phyloP scores from a whole-genome alignment of 2,113 vertebrate genomes.

The rabbit (Oryctolagus cuniculus) region mOryCun1.1 NC_091437.1:13222501-13223000 shows the following conservation, averaged over 20 bases:
- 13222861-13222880: constrained; percentile 19
- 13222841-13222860: background rate
- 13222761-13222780: background rate
- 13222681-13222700: constrained; percentile 4
- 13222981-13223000: background rate
- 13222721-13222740: background rate
- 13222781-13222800: constrained; percentile 5
- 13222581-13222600: background rate
- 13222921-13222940: constrained; percentile 31
- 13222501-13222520: background rate
- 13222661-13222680: constrained; percentile 35
- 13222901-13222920: background rate
- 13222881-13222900: background rate
- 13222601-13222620: constrained; percentile 17
- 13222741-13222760: background rate
- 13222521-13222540: background rate
- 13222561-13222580: constrained; percentile 16
- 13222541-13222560: constrained; percentile 2
- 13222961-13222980: constrained; percentile 41
- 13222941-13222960: background rate
- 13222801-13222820: background rate
- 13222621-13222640: background rate
- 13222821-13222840: background rate
- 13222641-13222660: background rate
- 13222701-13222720: constrained; percentile 17